Conservation (phyloP, 1,140 invertebrate genomes). For the Drosophila nigrodunni region DNA sequence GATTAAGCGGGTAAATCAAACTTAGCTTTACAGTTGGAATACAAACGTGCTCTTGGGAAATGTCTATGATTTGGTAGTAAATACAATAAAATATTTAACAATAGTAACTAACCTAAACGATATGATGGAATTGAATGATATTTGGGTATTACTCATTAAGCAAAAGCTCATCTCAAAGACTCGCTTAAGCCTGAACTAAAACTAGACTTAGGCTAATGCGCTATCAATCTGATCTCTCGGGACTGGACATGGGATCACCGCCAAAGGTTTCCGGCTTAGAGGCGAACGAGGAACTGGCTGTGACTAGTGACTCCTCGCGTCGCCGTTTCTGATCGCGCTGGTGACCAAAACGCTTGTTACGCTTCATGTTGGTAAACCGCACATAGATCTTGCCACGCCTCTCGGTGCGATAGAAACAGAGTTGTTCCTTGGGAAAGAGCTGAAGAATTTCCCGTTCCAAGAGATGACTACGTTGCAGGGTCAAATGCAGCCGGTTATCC, state of each 20-base stretch:
- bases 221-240: constrained; percentile 67
- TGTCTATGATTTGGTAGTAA: not conserved
- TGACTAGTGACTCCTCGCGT: constrained; percentile 34
- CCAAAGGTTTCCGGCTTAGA: constrained; percentile 36
- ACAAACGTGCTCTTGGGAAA: not conserved
- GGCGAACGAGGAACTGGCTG: constrained; percentile 1
- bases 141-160: not conserved
- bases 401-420: constrained; percentile 75
- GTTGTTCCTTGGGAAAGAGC: constrained; percentile 67
- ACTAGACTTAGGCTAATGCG: not conserved
- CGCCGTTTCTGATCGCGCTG: constrained; percentile 53
- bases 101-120: not conserved
- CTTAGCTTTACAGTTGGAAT: not conserved
- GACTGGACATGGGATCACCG: constrained; percentile 53
- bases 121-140: not conserved
- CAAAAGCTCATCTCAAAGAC: not conserved
- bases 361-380: constrained; percentile 77
- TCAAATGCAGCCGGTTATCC: constrained; percentile 71
- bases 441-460: constrained; percentile 73
- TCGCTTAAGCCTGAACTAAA: not conserved
- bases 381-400: constrained; percentile 78
- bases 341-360: constrained; percentile 57
- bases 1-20: too few species aligned
- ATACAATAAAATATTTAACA: not conserved
- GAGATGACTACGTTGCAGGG: constrained; percentile 70